Percentiles rank a stretch among this genome's conserved stretches.
These are phyloP conservation scores for Diabrotica balteata DNA, from an alignment of 2,888 invertebrate genomes.

Conservation along the genomic window DNA sequence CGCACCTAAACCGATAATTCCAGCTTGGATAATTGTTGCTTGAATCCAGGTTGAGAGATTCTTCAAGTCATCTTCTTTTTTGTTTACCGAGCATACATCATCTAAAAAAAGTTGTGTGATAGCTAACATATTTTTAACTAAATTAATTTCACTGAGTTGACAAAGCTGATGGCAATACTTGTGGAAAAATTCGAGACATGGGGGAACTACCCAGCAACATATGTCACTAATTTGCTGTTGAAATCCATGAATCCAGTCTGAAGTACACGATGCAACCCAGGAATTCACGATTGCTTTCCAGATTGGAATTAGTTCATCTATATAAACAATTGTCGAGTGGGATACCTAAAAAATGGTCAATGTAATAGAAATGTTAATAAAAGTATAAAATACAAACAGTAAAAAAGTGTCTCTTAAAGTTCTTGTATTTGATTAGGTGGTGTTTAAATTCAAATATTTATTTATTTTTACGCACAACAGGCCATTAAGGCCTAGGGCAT, in stretches of 20 bases:
- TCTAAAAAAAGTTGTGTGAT: slow-evolving; percentile 56
- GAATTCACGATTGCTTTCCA: slow-evolving; percentile 65
- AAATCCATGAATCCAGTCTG: slow-evolving; percentile 44
- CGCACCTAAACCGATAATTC: slow-evolving; percentile 84
- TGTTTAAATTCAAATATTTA: too few species aligned
- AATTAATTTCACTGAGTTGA: slow-evolving; percentile 54
- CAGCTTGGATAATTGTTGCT: slow-evolving; percentile 63
- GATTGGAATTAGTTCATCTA: slow-evolving; percentile 64
- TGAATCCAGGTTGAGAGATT: slow-evolving; percentile 63
- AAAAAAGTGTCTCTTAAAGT: too few species aligned
- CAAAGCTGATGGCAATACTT: slow-evolving; percentile 59
- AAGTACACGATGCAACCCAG: slow-evolving; percentile 56
- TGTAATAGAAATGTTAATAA: not conserved
- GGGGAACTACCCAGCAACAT: slow-evolving; percentile 66
- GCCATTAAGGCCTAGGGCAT: too few species aligned
- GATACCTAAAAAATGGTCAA: slow-evolving; percentile 58
- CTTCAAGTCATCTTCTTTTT: slow-evolving; percentile 57
- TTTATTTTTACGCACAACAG: too few species aligned
- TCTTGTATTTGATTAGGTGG: too few species aligned
- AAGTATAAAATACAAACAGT: too few species aligned
- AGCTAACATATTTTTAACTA: slow-evolving; percentile 53
- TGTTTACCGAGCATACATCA: slow-evolving; percentile 48
- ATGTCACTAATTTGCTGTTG: slow-evolving; percentile 53
- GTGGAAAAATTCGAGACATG: slow-evolving; percentile 63
- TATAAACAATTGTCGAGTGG: slow-evolving; percentile 70